Evolutionary conservation across 2,797 vertebrate species (phyloP).

Genomic region (Pseudomugil tenellus): DNA sequence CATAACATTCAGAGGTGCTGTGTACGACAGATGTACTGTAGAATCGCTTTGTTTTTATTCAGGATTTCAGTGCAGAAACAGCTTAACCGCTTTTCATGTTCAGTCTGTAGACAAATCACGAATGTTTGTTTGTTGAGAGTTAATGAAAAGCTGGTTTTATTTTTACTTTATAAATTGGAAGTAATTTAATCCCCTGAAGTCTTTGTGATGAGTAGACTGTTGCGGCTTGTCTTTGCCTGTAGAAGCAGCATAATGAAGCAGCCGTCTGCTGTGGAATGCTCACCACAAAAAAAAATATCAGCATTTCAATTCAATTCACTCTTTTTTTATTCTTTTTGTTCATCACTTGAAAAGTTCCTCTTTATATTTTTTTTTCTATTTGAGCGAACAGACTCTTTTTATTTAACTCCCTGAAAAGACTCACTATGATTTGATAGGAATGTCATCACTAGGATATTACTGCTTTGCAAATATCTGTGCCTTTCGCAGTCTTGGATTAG

Average conservation of each 20-base stretch:
- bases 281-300: constrained; percentile 65
- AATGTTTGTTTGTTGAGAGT: constrained; percentile 53
- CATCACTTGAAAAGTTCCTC: constrained; percentile 68
- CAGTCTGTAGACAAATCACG: constrained; percentile 56
- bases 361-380: constrained; percentile 13
- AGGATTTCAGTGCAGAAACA: constrained; percentile 42
- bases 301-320: constrained; percentile 72
- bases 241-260: constrained; percentile 73
- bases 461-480: constrained; percentile 83
- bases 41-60: constrained; percentile 38
- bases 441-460: constrained; percentile 77
- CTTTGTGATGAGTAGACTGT: constrained; percentile 62
- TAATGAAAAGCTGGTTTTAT: constrained; percentile 36
- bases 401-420: constrained; percentile 61
- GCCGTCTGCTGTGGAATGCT: constrained; percentile 74
- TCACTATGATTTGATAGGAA: constrained; percentile 76
- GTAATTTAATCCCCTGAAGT: constrained; percentile 45
- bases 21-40: constrained; percentile 76
- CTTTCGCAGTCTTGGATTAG: constrained; percentile 78
- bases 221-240: constrained; percentile 65
- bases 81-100: constrained; percentile 35
- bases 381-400: constrained; percentile 52
- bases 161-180: constrained; percentile 46
- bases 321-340: constrained; percentile 38
- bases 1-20: constrained; percentile 71